Evolutionary conservation across 2,888 invertebrate genomes (phyloP).

Genomic region (Orchesellides sinensis): DNA sequence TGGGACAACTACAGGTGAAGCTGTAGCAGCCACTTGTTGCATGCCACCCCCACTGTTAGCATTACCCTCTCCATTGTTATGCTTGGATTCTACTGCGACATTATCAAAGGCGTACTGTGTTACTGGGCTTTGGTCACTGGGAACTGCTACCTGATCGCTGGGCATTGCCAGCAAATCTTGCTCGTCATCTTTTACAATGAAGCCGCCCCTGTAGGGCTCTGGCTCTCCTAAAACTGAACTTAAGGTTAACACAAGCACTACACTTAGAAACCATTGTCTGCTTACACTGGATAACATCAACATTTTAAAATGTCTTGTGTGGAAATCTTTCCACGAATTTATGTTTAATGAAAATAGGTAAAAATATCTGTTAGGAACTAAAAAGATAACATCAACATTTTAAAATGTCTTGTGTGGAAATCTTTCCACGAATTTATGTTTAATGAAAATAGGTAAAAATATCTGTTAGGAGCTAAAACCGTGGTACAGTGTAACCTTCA

Average conservation of each 20-base stretch:
- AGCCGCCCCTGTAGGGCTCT: conserved; percentile 4
- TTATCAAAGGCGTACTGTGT: conserved; percentile 51
- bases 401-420: no score
- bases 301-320: conserved; percentile 38
- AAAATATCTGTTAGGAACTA: no score
- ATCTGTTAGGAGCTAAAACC: no score
- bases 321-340: no score
- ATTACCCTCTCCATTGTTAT: neutral
- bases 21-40: no score
- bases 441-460: no score
- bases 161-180: neutral
- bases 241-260: conserved; percentile 12
- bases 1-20: no score
- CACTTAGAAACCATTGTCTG: conserved; percentile 14
- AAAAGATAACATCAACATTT: conserved; percentile 27
- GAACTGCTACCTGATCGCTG: neutral
- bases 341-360: no score
- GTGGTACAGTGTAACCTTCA: no score
- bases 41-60: neutral
- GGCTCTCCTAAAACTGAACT: conserved; percentile 10
- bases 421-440: no score
- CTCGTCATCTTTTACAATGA: conserved; percentile 36
- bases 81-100: conserved; percentile 34
- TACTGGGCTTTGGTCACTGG: conserved; percentile 23
- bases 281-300: conserved; percentile 6